phyloP scores from a whole-genome alignment of 2,888 invertebrate species.

The Diarsia brunnea region DNA sequence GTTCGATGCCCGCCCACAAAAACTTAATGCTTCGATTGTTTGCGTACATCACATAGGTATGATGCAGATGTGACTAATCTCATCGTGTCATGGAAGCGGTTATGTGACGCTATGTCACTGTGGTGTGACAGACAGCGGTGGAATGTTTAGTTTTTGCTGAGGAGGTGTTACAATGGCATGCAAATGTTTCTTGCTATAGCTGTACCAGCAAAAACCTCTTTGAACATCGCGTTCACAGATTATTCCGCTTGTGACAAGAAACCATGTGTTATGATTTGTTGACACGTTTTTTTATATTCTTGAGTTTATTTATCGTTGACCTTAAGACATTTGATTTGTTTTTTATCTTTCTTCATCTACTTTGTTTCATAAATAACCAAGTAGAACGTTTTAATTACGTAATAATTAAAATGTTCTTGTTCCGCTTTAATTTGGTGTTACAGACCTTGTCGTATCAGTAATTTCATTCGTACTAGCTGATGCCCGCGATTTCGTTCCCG shows the following conservation, averaged over 20 bases:
- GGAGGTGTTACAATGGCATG: conserved; percentile 33
- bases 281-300: background rate
- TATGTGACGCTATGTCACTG: conserved; percentile 31
- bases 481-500: too few species aligned
- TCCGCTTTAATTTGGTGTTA: background rate
- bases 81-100: conserved; percentile 60
- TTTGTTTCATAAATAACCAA: background rate
- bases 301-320: conserved; percentile 17
- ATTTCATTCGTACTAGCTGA: background rate
- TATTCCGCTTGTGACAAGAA: conserved; percentile 9
- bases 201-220: conserved; percentile 15
- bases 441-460: background rate
- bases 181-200: conserved; percentile 13
- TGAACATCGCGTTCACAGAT: conserved; percentile 1
- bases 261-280: background rate
- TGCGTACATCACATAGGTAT: conserved; percentile 35
- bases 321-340: background rate
- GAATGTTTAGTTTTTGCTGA: conserved; percentile 37
- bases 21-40: conserved; percentile 75
- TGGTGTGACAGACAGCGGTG: conserved; percentile 5
- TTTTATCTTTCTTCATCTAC: conserved; percentile 4
- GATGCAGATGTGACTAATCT: conserved; percentile 66
- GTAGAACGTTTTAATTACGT: background rate
- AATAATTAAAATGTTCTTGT: background rate
- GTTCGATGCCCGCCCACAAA: conserved; percentile 79